A percentile compares a stretch with the other conserved stretches of the same genome.
These are phyloP conservation scores for Poeciliopsis presidionis DNA, from an alignment of 2,797 vertebrate genomes.

Conservation along the genomic window DNA sequence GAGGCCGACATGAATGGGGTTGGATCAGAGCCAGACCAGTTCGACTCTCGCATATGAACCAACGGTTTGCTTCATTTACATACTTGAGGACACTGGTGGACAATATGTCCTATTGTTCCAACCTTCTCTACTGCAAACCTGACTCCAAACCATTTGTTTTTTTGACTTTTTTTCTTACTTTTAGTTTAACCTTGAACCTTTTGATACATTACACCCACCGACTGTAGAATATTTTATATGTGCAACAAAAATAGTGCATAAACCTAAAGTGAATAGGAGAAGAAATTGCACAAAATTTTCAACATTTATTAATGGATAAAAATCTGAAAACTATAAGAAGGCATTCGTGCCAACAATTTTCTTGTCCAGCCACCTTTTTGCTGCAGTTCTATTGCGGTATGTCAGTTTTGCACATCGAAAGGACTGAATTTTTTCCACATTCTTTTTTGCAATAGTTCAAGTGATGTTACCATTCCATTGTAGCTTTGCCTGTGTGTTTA, in stretches of 20 bases:
- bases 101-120: not conserved
- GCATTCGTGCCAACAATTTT: not conserved
- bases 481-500: not conserved
- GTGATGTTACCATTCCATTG: not conserved
- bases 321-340: not conserved
- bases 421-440: not conserved
- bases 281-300: not conserved
- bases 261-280: not conserved
- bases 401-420: not conserved
- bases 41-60: constrained; percentile 5
- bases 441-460: not conserved
- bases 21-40: constrained; percentile 36
- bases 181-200: not conserved
- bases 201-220: not conserved
- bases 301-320: not conserved
- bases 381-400: not conserved
- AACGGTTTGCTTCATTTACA: constrained; percentile 8
- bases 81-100: constrained; percentile 12
- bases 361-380: not conserved
- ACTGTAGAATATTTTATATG: not conserved
- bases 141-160: not conserved
- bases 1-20: constrained; percentile 33
- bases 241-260: not conserved
- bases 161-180: not conserved
- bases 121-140: not conserved